These are phyloP conservation scores for Ophion slaviceki DNA, from an alignment of 2,888 invertebrate genomes.

Conservation along the genomic window DNA sequence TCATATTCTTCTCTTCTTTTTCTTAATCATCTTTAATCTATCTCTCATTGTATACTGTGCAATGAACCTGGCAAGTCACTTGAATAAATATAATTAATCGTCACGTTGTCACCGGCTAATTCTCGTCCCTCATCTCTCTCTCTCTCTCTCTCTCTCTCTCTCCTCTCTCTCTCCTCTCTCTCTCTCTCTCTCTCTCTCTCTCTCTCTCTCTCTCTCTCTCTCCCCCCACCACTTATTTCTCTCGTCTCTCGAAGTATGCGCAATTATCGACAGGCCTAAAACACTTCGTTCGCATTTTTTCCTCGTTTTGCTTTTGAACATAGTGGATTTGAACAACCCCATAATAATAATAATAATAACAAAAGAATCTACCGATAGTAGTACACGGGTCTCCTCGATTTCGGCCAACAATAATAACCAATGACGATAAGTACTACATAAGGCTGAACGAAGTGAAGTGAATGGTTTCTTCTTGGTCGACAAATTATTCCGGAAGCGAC, in stretches of 20 bases:
- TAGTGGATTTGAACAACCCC: constrained; percentile 42
- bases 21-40: constrained; percentile 68
- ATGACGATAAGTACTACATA: constrained; percentile 51
- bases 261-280: not conserved
- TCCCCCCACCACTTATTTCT: not conserved
- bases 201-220: constrained; percentile 7
- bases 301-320: constrained; percentile 15
- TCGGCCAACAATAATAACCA: constrained; percentile 21
- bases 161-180: not conserved
- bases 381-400: not conserved
- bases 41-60: constrained; percentile 77
- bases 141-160: constrained; percentile 9
- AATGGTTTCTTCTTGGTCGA: too few species aligned
- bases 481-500: not conserved
- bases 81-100: constrained; percentile 77
- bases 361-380: constrained; percentile 19
- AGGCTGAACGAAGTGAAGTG: constrained; percentile 6
- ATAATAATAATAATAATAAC: constrained; percentile 29
- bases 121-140: not conserved
- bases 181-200: constrained; percentile 7
- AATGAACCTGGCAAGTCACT: constrained; percentile 80
- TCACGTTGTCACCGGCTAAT: constrained; percentile 50
- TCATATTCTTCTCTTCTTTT: constrained; percentile 12
- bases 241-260: not conserved
- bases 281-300: constrained; percentile 10